Evolutionary conservation across 2,888 invertebrate genomes (phyloP).

Genomic region (Drosophila nr. perissopoda): DNA sequence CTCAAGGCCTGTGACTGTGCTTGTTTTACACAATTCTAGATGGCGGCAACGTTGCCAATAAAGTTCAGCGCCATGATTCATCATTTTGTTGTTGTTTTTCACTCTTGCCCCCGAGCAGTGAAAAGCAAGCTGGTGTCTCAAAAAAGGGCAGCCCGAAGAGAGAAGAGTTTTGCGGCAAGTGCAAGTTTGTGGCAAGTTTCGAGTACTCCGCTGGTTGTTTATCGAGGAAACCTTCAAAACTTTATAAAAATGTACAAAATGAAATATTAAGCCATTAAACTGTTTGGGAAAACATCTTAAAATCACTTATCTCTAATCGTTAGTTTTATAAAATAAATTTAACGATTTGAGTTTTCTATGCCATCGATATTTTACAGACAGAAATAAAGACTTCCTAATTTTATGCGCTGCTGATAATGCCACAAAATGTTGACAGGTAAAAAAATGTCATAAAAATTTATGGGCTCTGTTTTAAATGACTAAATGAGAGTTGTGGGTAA

Average conservation of each 20-base stretch:
- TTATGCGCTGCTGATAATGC: neutral
- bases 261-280: neutral
- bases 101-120: neutral
- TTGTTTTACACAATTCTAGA: neutral
- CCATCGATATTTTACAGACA: neutral
- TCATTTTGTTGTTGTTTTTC: slow-evolving; percentile 29
- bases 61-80: slow-evolving; percentile 50
- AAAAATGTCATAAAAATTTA: neutral
- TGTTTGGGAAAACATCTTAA: neutral
- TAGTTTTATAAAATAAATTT: neutral
- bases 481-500: neutral
- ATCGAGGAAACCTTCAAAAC: neutral
- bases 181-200: slow-evolving; percentile 11
- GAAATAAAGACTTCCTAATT: neutral
- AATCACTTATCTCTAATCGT: neutral
- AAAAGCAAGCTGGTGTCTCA: neutral
- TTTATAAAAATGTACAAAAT: neutral
- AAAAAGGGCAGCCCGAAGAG: neutral
- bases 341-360: neutral
- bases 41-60: slow-evolving; percentile 33
- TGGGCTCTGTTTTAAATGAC: neutral
- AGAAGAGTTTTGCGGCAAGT: slow-evolving; percentile 18
- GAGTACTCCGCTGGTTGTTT: neutral
- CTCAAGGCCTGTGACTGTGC: neutral
- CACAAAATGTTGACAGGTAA: neutral